Evolutionary conservation across 2,113 vertebrate genomes (phyloP), one percentile per base, ranked within the genome.

Genomic region (Pyxicephalus adspersus): DNA sequence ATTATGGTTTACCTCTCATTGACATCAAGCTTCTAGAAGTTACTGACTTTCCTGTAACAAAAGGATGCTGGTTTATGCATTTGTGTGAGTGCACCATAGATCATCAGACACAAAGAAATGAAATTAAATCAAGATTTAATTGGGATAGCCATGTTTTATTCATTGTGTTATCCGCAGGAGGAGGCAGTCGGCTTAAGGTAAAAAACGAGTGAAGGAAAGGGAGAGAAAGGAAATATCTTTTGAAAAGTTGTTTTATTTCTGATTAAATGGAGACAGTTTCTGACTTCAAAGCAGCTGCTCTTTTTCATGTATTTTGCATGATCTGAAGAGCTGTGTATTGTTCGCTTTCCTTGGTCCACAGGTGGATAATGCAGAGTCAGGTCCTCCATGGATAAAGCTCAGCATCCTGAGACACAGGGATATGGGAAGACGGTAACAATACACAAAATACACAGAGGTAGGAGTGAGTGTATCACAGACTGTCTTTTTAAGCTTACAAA

Each of bases 121-220:
- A 93, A 94, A 93, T 92, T 96, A 95, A 93, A 95, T 93, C 89
- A 93, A 91, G 90, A 91, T 92, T 92, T 96, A 96, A 96, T 95
- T 95, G 92, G 92, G 90, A 94, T 90, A 91, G 90, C 90, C 90
- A 92, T 94, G 94, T 95, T 91, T 95, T 93, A 94, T 93, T 93
- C 92, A 94, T 94, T 89, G 88, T 90, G 90, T 88, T 92, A 93
- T 92, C 91, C 92, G 90, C 90, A 91, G 89, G 91, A 92, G 91
- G 91, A 93, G 89, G 88, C 90, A 92, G 91, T 81, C 87, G 85
- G 89, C 88, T 92, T 90, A 93, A 94, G 92, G 93, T 93, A 94
- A 89, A 92, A 91, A 85, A 87, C 50, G 66, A 22, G 34, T 67
- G 73, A 80, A 29, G 45, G 26, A 63, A 65, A 77, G 64, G 77